These are phyloP conservation scores for Poecilus cupreus DNA, from an alignment of 2,888 invertebrate species.

Conservation along the genomic window DNA sequence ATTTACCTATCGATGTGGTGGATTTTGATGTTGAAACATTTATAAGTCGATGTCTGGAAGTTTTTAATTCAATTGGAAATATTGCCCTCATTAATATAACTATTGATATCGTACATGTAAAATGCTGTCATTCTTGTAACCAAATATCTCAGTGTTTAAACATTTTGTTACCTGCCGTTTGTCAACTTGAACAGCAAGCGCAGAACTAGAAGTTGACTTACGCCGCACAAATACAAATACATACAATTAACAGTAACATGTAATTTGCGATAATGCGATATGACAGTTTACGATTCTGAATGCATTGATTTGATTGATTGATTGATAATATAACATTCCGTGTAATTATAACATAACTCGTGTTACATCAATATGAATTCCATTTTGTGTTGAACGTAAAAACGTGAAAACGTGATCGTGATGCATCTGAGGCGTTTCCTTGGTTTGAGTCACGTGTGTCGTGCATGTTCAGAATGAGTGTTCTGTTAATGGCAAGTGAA, in stretches of 20 bases:
- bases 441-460: slow-evolving; percentile 29
- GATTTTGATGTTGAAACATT: slow-evolving; percentile 60
- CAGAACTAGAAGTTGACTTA: slow-evolving; percentile 19
- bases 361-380: slow-evolving; percentile 57
- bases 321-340: slow-evolving; percentile 52
- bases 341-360: slow-evolving; percentile 58
- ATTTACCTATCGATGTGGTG: slow-evolving; percentile 57
- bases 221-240: slow-evolving; percentile 25
- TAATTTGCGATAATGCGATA: slow-evolving; percentile 42
- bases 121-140: slow-evolving; percentile 60
- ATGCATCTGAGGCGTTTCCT: not conserved
- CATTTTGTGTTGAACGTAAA: slow-evolving; percentile 54
- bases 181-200: slow-evolving; percentile 26
- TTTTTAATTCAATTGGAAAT: slow-evolving; percentile 58
- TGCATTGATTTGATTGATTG: slow-evolving; percentile 34
- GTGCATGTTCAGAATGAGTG: slow-evolving; percentile 37
- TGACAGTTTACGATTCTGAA: slow-evolving; percentile 32
- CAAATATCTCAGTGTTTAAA: slow-evolving; percentile 60
- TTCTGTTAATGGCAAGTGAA: slow-evolving; percentile 58
- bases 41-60: slow-evolving; percentile 59
- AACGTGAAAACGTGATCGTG: too few relatives aligned
- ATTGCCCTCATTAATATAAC: slow-evolving; percentile 60
- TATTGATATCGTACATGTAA: slow-evolving; percentile 60
- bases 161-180: slow-evolving; percentile 51
- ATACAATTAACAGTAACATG: slow-evolving; percentile 16